Base-by-base conservation (phyloP, 2,888 invertebrate species). In the Apamea monoglypha region DNA sequence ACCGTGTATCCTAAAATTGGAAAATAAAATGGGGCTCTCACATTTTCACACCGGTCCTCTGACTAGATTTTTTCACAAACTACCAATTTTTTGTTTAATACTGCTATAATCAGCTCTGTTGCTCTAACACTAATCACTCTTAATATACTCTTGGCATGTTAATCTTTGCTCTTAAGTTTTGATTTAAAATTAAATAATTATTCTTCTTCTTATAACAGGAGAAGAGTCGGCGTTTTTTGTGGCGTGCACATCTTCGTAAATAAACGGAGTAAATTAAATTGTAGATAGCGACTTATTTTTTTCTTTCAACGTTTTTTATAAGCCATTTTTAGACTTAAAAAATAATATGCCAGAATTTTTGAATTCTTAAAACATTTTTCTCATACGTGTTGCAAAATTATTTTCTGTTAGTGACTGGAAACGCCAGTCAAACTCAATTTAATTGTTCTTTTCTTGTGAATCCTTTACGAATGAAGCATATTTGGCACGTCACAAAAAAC, bases 181-280 rank as follows among this genome's bases (percentile, higher is more conserved):
- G 88, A 61, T 83, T 89, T 89, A 83, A 89, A 89, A 88, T 87
- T 88, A 85, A 85, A 82, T 82, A 84, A 80, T 79, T 90, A 81
- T 78, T 90, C 89, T 89, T 93, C 93, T 94, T 94, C 94, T 94
- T 94, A 94, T 59, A 95, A 95, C 93, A 94, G 93, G 94, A 94
- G 93, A 94, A 86, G 88, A 91, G 80, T 69, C 77, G 77, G 85
- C 77, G 80, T 88, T 83, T 63, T 85, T 70, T 85, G 76, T 90
- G 76, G 56, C 40, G 66, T 53, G 61, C 53, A 16, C 4, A 10
- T 36, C 14, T 36, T 71, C 10, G 1, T 44, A 14, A 36, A 12
- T 32, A 2, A 47, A 47, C 12, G 21, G 12, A n/a, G 2, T 10
- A 40, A 29, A 74, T 14, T 21, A 40, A 36, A 40, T 4, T 40